phyloP scores from a whole-genome alignment of 2,888 invertebrate genomes.

The Lasioglossum calceatum region DNA sequence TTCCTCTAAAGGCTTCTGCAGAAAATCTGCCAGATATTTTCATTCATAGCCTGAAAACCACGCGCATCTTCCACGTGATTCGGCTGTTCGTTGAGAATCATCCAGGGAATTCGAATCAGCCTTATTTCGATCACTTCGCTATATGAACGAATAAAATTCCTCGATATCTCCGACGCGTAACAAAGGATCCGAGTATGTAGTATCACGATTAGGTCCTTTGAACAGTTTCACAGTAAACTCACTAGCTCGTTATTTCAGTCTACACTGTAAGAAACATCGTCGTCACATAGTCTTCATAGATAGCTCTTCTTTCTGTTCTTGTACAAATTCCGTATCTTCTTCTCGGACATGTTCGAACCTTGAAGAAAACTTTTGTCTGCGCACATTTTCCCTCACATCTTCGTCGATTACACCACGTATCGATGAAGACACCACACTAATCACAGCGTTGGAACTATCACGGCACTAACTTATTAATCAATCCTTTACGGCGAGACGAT shows the following conservation, averaged over 20 bases:
- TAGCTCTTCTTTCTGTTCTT: slow-evolving; percentile 46
- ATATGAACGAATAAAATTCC: neutral
- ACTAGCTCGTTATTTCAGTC: neutral
- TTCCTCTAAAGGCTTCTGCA: slow-evolving; percentile 80
- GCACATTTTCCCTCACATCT: slow-evolving; percentile 36
- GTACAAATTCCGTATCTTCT: slow-evolving; percentile 37
- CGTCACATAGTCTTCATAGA: neutral
- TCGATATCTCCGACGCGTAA: neutral
- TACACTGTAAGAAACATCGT: slow-evolving; percentile 1
- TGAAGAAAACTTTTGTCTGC: neutral
- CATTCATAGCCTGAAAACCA: slow-evolving; percentile 81
- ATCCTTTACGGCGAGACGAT: neutral
- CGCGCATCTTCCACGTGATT: slow-evolving; percentile 78
- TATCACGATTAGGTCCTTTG: neutral
- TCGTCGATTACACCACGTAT: slow-evolving; percentile 45
- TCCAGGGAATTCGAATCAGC: neutral
- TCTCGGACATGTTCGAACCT: slow-evolving; percentile 23
- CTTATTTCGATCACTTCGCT: neutral
- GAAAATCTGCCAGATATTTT: slow-evolving; percentile 82
- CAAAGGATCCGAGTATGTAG: neutral
- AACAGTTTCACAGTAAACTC: neutral
- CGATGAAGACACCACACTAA: slow-evolving; percentile 34
- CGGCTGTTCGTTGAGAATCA: slow-evolving; percentile 13
- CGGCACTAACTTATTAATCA: neutral
- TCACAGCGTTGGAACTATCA: neutral